Conservation (phyloP, 2,797 vertebrate species). For the Ispidina lecontei region DNA sequence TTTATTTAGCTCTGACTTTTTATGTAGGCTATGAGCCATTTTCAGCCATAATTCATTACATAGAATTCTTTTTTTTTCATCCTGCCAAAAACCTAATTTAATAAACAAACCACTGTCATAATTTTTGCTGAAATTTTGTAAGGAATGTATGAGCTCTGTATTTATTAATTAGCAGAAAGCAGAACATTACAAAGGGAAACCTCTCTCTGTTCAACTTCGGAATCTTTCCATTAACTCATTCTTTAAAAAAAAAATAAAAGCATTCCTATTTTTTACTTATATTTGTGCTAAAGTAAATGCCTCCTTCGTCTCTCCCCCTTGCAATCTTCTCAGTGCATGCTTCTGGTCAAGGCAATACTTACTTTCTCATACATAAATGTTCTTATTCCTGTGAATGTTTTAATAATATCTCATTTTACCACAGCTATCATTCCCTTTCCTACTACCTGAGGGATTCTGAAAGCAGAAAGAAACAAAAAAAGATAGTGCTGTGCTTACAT, state of each 20-base stretch:
- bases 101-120: constrained; percentile 72
- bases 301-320: accelerated
- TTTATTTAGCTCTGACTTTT: constrained; percentile 76
- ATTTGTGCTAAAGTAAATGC: constrained; percentile 30
- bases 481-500: background rate
- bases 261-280: constrained; percentile 9
- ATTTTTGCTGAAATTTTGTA: constrained; percentile 62
- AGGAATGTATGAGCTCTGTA: constrained; percentile 66
- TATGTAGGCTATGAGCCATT: constrained; percentile 64
- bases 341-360: constrained; percentile 53
- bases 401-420: constrained; percentile 30
- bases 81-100: constrained; percentile 75
- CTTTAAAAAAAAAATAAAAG: background rate
- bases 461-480: constrained; percentile 2
- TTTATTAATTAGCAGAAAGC: constrained; percentile 78
- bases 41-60: constrained; percentile 66
- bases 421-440: background rate
- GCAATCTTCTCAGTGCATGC: constrained; percentile 36
- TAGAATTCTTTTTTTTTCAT: constrained; percentile 53
- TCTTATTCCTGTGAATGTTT: constrained; percentile 1
- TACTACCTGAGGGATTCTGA: background rate
- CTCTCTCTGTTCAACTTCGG: constrained; percentile 47
- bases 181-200: constrained; percentile 51
- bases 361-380: constrained; percentile 51
- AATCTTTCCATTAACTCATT: constrained; percentile 51